phyloP scores from a whole-genome alignment of 2,113 vertebrate genomes.

The Alexandromys fortis region DNA sequence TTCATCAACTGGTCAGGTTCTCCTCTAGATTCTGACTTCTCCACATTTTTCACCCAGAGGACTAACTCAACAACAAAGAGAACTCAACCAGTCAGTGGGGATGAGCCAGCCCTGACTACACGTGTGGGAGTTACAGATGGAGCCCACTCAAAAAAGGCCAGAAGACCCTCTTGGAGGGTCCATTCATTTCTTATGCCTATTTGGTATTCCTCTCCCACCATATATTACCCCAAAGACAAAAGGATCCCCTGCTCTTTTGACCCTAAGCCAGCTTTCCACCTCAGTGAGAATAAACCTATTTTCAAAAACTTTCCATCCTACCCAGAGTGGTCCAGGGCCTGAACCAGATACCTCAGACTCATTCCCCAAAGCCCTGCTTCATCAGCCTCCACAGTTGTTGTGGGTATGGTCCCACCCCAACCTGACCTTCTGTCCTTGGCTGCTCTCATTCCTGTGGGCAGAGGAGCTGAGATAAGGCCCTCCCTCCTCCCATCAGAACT shows the following conservation, averaged over 20 bases:
- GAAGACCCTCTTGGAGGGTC: too few species aligned
- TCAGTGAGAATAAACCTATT: not conserved
- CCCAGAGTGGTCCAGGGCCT: not conserved
- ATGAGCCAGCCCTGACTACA: not conserved
- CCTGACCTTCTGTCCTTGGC: not conserved
- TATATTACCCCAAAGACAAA: not conserved
- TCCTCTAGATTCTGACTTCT: not conserved
- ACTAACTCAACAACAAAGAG: not conserved
- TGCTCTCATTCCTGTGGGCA: accelerated
- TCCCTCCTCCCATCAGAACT: not conserved
- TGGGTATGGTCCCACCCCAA: not conserved
- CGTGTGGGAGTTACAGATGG: too few species aligned
- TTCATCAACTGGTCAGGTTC: too few species aligned
- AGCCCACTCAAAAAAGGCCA: not conserved
- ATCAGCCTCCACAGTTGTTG: accelerated
- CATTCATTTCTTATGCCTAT: not conserved
- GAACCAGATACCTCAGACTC: not conserved
- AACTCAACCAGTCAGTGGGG: not conserved
- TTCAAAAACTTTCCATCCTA: not conserved
- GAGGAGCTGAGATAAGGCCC: not conserved
- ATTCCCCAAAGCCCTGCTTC: not conserved
- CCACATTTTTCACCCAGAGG: not conserved
- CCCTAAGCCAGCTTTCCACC: too few species aligned
- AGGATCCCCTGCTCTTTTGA: not conserved
- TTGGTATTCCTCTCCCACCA: not conserved